These are phyloP conservation scores for Lepeophtheirus salmonis DNA, from an alignment of 1,140 invertebrate species.

Conservation along the genomic window DNA sequence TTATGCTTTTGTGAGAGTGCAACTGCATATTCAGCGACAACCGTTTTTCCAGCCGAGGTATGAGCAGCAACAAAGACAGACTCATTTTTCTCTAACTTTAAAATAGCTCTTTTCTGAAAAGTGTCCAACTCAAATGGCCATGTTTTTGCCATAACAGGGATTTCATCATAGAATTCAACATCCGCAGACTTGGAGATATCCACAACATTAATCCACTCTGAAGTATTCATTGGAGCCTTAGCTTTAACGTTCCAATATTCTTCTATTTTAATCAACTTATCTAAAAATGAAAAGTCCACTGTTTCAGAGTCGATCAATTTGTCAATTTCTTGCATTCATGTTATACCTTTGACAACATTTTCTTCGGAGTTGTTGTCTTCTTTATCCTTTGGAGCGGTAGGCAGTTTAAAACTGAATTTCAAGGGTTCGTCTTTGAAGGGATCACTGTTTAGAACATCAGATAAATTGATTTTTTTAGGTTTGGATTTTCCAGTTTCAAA, in stretches of 20 bases:
- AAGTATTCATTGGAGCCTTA: no score
- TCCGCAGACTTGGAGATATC: conserved; percentile 52
- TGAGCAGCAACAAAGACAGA: conserved; percentile 97
- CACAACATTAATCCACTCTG: conserved; percentile 67
- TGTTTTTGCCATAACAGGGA: conserved; percentile 62
- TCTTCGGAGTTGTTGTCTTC: no score
- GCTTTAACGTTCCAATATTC: no score
- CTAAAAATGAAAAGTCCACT: no score
- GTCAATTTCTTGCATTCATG: no score
- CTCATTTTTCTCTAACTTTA: conserved; percentile 92
- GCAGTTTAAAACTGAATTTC: no score
- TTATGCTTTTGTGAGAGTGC: conserved; percentile 78
- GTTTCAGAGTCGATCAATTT: no score
- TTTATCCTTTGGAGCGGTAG: no score
- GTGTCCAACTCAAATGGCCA: conserved; percentile 87
- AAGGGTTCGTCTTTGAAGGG: conserved; percentile 18
- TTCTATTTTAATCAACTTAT: no score
- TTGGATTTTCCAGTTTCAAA: conserved; percentile 25
- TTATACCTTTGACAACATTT: no score
- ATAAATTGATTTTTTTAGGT: conserved; percentile 22
- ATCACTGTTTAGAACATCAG: conserved; percentile 20
- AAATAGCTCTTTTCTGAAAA: conserved; percentile 80
- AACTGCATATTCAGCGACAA: conserved; percentile 95
- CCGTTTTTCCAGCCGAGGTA: conserved; percentile 97
- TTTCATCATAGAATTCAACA: conserved; percentile 56